Percentiles rank a stretch among this genome's conserved stretches.
Evolutionary conservation across 2,797 vertebrate species (phyloP).

Genomic region (Smutsia temminckii): DNA sequence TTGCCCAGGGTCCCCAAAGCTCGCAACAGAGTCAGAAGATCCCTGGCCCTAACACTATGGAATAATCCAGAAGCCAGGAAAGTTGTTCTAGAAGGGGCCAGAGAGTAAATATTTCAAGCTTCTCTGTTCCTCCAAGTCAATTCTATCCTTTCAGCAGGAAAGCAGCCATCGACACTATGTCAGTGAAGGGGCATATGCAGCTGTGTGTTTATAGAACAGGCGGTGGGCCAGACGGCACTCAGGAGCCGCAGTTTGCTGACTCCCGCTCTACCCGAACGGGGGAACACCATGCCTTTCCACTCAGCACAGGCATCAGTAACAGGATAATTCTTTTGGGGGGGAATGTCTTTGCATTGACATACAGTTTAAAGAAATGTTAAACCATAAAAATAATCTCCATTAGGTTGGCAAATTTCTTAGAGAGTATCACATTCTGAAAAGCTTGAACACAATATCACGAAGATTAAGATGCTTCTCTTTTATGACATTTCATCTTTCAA

Average conservation of each 20-base stretch:
- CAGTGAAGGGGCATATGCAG: background rate
- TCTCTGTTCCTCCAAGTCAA: background rate
- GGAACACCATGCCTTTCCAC: background rate
- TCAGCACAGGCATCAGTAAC: background rate
- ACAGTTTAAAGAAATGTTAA: constrained; percentile 51
- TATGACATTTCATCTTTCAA: constrained; percentile 25
- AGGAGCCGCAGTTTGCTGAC: background rate
- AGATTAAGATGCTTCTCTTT: background rate
- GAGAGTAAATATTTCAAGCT: background rate
- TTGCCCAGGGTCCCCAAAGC: background rate
- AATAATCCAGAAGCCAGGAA: background rate
- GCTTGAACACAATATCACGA: background rate
- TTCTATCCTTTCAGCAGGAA: background rate
- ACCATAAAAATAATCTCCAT: constrained; percentile 24
- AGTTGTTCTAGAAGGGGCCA: background rate
- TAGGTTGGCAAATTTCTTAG: constrained; percentile 40
- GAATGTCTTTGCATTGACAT: constrained; percentile 11
- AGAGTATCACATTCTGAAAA: constrained; percentile 26
- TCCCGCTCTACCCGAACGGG: background rate
- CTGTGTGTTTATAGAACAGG: background rate
- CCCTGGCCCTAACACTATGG: background rate
- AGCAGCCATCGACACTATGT: background rate
- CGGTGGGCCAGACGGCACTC: background rate
- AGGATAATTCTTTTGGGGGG: background rate
- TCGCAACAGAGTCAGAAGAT: background rate